phyloP scores from a whole-genome alignment of 1,140 invertebrate species.

The Drosophila bocki region DNA sequence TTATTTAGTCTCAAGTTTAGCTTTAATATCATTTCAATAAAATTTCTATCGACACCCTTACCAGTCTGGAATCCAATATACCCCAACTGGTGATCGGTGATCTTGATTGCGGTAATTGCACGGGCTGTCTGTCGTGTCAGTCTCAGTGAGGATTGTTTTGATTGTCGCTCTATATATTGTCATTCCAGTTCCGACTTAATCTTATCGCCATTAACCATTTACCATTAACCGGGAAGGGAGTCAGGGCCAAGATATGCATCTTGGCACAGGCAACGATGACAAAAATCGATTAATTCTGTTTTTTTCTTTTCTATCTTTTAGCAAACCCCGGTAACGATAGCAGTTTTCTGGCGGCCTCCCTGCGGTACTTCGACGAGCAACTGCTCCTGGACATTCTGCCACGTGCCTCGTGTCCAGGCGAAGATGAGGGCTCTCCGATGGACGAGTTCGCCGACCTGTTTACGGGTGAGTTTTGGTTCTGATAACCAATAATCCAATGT shows the following conservation, averaged over 20 bases:
- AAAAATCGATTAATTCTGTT: constrained; percentile 26
- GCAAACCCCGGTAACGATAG: constrained; percentile 53
- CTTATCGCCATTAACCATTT: constrained; percentile 32
- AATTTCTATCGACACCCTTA: too few relatives aligned
- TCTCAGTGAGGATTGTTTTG: constrained; percentile 12
- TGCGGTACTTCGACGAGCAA: constrained; percentile 69
- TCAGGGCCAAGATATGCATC: constrained; percentile 20
- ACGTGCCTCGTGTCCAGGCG: constrained; percentile 61
- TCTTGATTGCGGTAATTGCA: constrained; percentile 31
- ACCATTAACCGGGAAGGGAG: constrained; percentile 20
- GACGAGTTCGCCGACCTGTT: constrained; percentile 79
- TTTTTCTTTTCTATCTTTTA: not conserved
- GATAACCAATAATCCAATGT: not conserved
- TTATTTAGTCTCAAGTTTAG: too few relatives aligned
- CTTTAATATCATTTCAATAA: too few relatives aligned
- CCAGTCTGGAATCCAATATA: not conserved
- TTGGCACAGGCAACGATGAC: constrained; percentile 1
- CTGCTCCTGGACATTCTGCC: constrained; percentile 64
- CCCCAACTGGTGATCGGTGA: not conserved
- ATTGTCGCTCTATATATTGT: not conserved
- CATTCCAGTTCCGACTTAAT: constrained; percentile 27
- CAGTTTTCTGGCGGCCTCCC: constrained; percentile 57
- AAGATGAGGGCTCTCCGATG: constrained; percentile 62
- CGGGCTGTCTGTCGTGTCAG: constrained; percentile 3
- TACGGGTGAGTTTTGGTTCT: constrained; percentile 56